Conservation (phyloP, 1,140 invertebrate species). For the Solenopsis invicta region DNA sequence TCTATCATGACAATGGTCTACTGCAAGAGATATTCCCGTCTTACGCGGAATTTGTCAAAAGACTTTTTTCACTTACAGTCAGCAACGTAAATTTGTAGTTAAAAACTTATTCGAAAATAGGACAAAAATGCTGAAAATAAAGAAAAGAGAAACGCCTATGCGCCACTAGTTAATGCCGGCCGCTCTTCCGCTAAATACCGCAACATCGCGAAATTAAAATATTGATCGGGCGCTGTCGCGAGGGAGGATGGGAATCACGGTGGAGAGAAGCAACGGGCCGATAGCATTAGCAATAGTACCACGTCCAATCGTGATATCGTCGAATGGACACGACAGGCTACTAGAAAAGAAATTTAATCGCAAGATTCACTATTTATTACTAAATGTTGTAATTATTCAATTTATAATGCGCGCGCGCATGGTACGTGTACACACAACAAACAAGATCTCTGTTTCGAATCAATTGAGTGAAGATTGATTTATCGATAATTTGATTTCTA, state of each 20-base stretch:
- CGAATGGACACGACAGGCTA: background rate
- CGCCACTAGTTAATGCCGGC: slow-evolving; percentile 52
- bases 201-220: slow-evolving; percentile 87
- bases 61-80: background rate
- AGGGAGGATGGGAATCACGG: slow-evolving; percentile 83
- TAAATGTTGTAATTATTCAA: background rate
- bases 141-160: slow-evolving; percentile 27
- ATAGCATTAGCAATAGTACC: slow-evolving; percentile 37
- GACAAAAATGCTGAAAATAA: slow-evolving; percentile 6
- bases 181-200: slow-evolving; percentile 85
- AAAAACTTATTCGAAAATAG: slow-evolving; percentile 7
- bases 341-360: slow-evolving; percentile 55
- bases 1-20: background rate
- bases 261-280: slow-evolving; percentile 74
- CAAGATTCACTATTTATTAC: slow-evolving; percentile 2
- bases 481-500: background rate
- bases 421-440: background rate
- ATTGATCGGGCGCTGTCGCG: slow-evolving; percentile 84
- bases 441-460: background rate
- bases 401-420: background rate
- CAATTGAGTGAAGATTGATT: background rate
- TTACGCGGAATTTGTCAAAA: background rate
- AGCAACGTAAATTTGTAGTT: background rate
- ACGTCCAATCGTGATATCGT: slow-evolving; percentile 24
- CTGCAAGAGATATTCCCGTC: background rate